Percentiles rank a stretch among this genome's conserved stretches.
Conservation (phyloP, 2,797 vertebrate species). For the Threskiornis aethiopicus region DNA sequence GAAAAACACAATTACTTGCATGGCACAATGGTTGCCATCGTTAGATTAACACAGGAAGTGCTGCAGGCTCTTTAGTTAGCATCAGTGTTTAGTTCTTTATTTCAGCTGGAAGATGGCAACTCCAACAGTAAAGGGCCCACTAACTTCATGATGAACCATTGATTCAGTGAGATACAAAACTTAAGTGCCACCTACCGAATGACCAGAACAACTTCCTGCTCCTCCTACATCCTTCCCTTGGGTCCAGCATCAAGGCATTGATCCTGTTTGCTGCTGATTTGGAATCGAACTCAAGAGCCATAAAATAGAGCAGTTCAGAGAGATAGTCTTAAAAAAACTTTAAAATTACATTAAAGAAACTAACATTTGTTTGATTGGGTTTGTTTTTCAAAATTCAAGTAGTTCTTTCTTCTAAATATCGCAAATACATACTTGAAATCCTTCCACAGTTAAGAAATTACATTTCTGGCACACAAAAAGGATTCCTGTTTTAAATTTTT, state of each 20-base stretch:
- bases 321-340: background rate
- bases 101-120: background rate
- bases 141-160: background rate
- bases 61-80: background rate
- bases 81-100: background rate
- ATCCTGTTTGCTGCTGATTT: background rate
- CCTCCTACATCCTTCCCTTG: background rate
- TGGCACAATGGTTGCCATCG: background rate
- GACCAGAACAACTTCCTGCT: background rate
- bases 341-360: background rate
- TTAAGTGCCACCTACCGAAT: background rate
- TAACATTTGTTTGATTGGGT: background rate
- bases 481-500: conserved; percentile 22
- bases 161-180: background rate
- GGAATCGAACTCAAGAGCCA: background rate
- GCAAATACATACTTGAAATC: background rate
- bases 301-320: background rate
- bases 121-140: background rate
- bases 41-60: background rate
- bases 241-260: background rate
- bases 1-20: background rate
- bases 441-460: conserved; percentile 22
- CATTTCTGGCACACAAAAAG: conserved; percentile 32
- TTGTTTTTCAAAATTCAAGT: background rate
- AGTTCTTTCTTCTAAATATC: conserved; percentile 34